Evolutionary conservation across 1,140 invertebrate species (phyloP).

Genomic region (Colletes latitarsis): DNA sequence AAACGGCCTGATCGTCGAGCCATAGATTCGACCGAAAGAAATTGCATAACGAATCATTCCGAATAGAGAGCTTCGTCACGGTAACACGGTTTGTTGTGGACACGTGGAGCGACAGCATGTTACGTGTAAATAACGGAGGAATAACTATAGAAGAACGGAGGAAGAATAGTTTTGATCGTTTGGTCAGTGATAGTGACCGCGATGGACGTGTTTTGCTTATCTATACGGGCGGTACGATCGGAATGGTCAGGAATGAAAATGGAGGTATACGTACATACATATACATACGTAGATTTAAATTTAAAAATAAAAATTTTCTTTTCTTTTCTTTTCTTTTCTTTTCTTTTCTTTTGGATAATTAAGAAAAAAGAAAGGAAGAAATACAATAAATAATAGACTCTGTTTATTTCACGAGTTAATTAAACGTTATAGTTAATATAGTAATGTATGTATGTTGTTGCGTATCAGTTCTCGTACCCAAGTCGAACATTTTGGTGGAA

Average conservation of each 20-base stretch:
- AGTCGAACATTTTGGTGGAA: conserved; percentile 83
- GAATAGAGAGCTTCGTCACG: neutral
- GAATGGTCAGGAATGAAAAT: conserved; percentile 89
- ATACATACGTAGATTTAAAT: conserved; percentile 61
- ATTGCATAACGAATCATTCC: conserved; percentile 38
- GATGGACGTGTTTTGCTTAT: conserved; percentile 86
- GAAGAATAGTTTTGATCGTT: neutral
- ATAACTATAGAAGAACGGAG: neutral
- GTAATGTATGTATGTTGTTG: conserved; percentile 49
- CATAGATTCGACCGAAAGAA: neutral
- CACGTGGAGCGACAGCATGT: conserved; percentile 7
- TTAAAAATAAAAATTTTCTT: no score
- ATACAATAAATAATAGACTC: no score
- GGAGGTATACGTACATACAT: no score
- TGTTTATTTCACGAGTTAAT: neutral
- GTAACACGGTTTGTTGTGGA: neutral
- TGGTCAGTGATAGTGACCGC: conserved; percentile 49
- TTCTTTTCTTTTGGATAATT: no score
- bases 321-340: no score
- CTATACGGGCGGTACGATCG: conserved; percentile 95
- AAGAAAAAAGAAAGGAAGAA: no score
- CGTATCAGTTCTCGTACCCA: conserved; percentile 84
- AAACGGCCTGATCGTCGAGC: neutral
- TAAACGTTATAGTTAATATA: neutral
- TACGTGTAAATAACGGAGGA: neutral